A percentile compares a stretch with the other conserved stretches of the same genome.
Conservation (phyloP, 2,888 invertebrate species). For the Diaphora mendica region DNA sequence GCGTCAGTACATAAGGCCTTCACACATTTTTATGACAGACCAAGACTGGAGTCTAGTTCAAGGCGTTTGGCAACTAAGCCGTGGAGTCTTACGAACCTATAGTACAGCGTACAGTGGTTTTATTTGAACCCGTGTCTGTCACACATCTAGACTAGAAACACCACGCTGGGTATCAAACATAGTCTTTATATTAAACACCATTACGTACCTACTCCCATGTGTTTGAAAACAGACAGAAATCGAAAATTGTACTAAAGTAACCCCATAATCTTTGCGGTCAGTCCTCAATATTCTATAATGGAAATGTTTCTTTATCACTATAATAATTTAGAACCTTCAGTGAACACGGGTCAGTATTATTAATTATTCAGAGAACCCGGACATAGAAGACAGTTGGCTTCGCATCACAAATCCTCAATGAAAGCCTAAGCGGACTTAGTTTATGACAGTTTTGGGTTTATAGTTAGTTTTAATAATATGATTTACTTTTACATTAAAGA, state of each 20-base stretch:
- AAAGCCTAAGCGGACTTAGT: conserved; percentile 25
- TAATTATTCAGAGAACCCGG: conserved; percentile 44
- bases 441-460: conserved; percentile 23
- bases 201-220: not conserved
- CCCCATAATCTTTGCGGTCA: conserved; percentile 8
- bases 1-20: no score
- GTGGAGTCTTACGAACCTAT: no score
- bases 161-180: not conserved
- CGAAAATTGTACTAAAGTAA: not conserved
- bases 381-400: conserved; percentile 44
- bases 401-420: conserved; percentile 39
- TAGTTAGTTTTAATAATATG: not conserved
- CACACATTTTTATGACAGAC: no score
- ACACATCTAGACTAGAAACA: no score
- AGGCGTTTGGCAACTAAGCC: no score
- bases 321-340: conserved; percentile 31
- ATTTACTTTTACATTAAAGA: not conserved
- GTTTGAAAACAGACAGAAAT: not conserved
- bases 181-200: not conserved
- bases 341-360: conserved; percentile 23
- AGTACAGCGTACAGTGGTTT: not conserved
- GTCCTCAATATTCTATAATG: conserved; percentile 19
- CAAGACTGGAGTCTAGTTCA: no score
- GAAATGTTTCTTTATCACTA: conserved; percentile 33
- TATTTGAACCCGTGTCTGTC: not conserved